Base-by-base conservation (phyloP, 2,113 vertebrate species). In the Semnopithecus entellus region DNA sequence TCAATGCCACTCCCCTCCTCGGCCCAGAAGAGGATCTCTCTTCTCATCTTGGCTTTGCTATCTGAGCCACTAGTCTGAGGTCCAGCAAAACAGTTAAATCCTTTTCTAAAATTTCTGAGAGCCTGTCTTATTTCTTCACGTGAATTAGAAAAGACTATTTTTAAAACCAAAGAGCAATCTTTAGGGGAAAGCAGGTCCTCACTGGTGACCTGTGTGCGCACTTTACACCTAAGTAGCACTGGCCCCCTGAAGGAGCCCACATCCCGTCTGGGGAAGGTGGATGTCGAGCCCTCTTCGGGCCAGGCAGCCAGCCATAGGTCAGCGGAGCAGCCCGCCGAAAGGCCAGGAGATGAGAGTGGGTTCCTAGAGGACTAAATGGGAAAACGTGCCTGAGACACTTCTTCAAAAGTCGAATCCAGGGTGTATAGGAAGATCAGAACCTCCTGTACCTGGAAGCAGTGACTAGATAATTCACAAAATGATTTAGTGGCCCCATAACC, bases 61-160 rank as follows among this genome's bases (percentile, higher is more conserved):
- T 35, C 30, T 14, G n/a, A 94, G 83, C 45, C 64, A 88, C 96
- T 97, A 45, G 23, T 38, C 4, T 94, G 48, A 90, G 83, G 82
- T 48, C 30, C 85, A 94, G 93, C 81, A 81, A 95, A 97, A 97
- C 4, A 32, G 85, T 95, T 93, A 85, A 79, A 72, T 96, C 43
- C 83, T 78, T 80, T 87, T 87, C 43, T 10, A 96, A 93, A 94
- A 90, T 50, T 91, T 64, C 76, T 25, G 38, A 17, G 27, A 4
- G 12, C 32, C 76, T 66, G 16, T 27, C 73, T 80, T 70, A 12
- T 52, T 61, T 94, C 93, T 96, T 90, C 45, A 13, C 25, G 52
- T 83, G 76, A 93, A 97, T 96, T 84, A 48, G 12, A 76, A 92
- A 90, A 94, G 55, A 68, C n/a, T 72, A 16, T 88, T 94, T 97